phyloP scores from a whole-genome alignment of 2,113 vertebrate species.

The Desmodus rotundus region DNA sequence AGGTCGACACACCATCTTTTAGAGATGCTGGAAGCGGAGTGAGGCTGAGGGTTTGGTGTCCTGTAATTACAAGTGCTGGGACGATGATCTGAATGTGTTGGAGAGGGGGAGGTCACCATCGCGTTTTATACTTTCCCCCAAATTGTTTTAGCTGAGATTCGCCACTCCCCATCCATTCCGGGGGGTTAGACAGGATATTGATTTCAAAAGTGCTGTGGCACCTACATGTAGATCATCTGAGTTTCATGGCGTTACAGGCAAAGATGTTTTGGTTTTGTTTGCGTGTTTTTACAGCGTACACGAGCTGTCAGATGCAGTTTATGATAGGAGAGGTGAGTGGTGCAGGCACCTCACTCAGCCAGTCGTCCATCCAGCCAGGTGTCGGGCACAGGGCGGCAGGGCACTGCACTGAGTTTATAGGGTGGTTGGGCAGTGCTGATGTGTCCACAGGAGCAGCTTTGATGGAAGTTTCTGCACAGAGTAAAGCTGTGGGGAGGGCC shows the following conservation, averaged over 20 bases:
- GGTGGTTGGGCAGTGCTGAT: accelerated
- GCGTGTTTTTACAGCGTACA: neutral
- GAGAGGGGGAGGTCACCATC: neutral
- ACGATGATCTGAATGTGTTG: neutral
- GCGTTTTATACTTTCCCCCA: neutral
- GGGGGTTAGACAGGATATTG: neutral
- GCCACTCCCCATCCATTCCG: neutral
- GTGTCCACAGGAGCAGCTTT: neutral
- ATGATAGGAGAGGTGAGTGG: neutral
- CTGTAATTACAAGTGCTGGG: neutral
- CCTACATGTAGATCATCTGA: neutral
- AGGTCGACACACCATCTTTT: neutral
- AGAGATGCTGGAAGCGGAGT: neutral
- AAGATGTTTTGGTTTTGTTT: too few species aligned
- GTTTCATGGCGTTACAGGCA: neutral
- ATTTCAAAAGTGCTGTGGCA: neutral
- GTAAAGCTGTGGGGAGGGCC: neutral
- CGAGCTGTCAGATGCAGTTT: neutral
- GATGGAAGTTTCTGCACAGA: neutral
- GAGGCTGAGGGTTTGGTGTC: neutral
- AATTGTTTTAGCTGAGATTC: neutral
- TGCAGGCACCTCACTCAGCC: neutral
- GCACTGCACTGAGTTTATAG: neutral
- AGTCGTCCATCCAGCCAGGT: accelerated
- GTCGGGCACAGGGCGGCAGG: neutral